phyloP scores from a whole-genome alignment of 1,140 invertebrate species.

The Drosophila dunni region DNA sequence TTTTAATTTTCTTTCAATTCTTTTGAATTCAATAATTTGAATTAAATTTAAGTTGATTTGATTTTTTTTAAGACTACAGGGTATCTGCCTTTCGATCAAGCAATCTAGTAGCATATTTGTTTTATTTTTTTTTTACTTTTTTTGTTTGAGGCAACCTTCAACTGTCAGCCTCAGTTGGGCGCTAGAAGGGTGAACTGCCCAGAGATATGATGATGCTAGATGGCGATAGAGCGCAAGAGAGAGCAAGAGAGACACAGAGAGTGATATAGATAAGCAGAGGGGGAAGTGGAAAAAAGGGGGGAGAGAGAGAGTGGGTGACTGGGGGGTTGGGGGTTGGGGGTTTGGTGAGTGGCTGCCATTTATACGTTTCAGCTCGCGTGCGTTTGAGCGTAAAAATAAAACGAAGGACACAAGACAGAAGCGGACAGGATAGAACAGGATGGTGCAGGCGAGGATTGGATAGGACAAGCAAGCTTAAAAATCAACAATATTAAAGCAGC shows the following conservation, averaged over 20 bases:
- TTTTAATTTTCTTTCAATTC: background rate
- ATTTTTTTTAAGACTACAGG: constrained; percentile 2
- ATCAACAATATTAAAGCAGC: constrained; percentile 77
- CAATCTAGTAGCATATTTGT: background rate
- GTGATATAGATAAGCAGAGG: background rate
- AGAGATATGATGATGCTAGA: constrained; percentile 56
- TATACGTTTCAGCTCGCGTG: constrained; percentile 81
- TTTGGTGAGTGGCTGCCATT: constrained; percentile 65
- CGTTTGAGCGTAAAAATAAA: constrained; percentile 82
- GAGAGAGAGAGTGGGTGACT: background rate
- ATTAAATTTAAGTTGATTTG: background rate
- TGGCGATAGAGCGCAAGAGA: constrained; percentile 31
- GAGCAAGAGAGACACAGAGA: background rate
- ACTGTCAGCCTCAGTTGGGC: constrained; percentile 62
- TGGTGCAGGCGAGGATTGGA: constrained; percentile 6
- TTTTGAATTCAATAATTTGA: background rate
- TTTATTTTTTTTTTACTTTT: constrained; percentile 16
- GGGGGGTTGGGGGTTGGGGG: no score
- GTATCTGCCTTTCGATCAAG: constrained; percentile 4
- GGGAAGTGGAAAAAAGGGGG: background rate
- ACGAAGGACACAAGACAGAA: constrained; percentile 58
- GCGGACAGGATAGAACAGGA: constrained; percentile 17
- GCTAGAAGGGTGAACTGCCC: constrained; percentile 76
- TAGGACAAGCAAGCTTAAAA: constrained; percentile 62
- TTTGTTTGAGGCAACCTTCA: constrained; percentile 67